A percentile compares a stretch with the other conserved stretches of the same genome.
Evolutionary conservation across 2,113 vertebrate species (phyloP).

Genomic region (Spheniscus mendiculus): DNA sequence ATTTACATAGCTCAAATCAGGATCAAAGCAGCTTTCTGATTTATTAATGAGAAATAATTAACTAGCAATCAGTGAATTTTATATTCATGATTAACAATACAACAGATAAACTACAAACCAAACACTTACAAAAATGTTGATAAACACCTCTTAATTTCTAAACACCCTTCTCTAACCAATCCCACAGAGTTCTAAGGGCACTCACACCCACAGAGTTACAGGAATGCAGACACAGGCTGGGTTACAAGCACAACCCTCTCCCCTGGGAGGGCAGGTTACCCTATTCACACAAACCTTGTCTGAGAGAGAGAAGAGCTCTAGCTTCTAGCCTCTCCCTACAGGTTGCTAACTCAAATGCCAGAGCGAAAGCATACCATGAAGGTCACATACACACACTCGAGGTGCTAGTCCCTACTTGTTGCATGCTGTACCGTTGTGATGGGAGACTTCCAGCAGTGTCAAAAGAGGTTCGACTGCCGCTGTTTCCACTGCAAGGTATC

Average conservation of each 20-base stretch:
- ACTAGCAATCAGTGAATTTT: neutral
- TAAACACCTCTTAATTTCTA: neutral
- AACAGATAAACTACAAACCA: neutral
- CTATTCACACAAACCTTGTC: neutral
- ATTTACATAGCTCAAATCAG: neutral
- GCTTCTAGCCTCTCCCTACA: neutral
- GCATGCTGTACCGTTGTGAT: neutral
- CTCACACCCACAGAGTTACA: accelerated
- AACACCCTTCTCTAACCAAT: neutral
- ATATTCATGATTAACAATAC: neutral
- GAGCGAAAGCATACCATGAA: accelerated
- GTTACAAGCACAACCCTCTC: neutral
- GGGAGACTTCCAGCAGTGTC: neutral
- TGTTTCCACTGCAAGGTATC: neutral
- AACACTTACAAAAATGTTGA: neutral
- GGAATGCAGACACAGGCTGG: neutral
- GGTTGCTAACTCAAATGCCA: neutral
- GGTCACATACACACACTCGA: accelerated
- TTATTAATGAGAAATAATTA: neutral
- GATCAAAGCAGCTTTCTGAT: neutral
- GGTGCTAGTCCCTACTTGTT: neutral
- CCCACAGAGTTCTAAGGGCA: neutral
- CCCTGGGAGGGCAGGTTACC: neutral
- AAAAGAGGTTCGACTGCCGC: neutral
- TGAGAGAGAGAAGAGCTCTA: neutral